Evolutionary conservation across 2,797 vertebrate species (phyloP).

Genomic region (Eidolon dupreanum): DNA sequence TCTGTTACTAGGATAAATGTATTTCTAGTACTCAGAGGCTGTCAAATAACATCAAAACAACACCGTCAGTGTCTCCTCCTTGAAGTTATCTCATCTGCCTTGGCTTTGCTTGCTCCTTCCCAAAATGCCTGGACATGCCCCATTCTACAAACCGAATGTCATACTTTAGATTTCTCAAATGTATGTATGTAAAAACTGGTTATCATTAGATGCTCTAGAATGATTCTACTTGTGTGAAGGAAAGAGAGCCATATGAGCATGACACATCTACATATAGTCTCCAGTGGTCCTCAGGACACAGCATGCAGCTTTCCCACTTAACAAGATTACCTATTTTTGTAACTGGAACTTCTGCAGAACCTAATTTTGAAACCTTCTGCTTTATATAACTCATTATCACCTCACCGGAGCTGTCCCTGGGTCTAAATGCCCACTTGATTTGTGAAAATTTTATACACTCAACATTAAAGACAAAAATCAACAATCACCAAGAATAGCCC

Average conservation of each 20-base stretch:
- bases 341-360: neutral
- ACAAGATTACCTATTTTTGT: neutral
- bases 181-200: neutral
- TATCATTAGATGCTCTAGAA: neutral
- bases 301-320: neutral
- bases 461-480: constrained; percentile 6
- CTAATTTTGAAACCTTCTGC: neutral
- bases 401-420: neutral
- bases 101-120: neutral
- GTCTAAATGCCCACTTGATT: neutral
- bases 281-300: neutral
- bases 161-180: neutral
- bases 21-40: neutral
- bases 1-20: neutral
- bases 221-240: neutral
- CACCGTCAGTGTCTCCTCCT: neutral
- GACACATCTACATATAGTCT: neutral
- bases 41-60: neutral
- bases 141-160: neutral
- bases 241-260: neutral
- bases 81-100: neutral
- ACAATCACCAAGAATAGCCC: neutral
- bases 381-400: neutral
- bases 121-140: neutral
- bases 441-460: constrained; percentile 16